phyloP scores from a whole-genome alignment of 2,888 invertebrate species.

The Siphonodentalium dalli region DNA sequence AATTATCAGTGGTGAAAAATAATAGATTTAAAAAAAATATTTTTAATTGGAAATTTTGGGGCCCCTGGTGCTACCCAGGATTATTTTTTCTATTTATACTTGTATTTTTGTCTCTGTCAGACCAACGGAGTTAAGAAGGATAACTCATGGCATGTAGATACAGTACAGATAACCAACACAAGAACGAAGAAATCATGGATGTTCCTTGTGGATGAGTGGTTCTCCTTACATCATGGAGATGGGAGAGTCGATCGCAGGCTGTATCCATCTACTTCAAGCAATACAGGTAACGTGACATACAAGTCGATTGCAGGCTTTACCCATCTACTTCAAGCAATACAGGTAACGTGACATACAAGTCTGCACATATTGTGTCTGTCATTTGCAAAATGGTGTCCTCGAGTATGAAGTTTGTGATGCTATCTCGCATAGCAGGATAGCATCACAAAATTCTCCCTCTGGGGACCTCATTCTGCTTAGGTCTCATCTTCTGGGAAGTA shows the following conservation, averaged over 20 bases:
- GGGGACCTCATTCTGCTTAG: no score
- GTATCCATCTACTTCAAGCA: conserved; percentile 52
- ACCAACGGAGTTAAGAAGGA: conserved; percentile 61
- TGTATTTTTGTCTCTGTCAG: conserved; percentile 37
- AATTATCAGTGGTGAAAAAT: no score
- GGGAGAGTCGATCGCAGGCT: conserved; percentile 57
- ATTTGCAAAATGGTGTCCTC: no score
- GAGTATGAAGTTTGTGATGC: no score
- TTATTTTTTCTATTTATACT: no score
- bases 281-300: conserved; percentile 53
- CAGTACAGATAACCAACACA: conserved; percentile 60
- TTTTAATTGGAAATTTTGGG: no score
- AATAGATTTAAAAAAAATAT: no score
- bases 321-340: conserved; percentile 47
- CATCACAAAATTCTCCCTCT: no score
- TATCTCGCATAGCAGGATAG: no score
- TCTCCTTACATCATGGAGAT: conserved; percentile 62
- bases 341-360: conserved; percentile 38
- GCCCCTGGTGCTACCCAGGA: no score
- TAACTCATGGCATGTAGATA: conserved; percentile 63
- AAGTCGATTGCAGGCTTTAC: not conserved
- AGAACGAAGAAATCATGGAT: conserved; percentile 57
- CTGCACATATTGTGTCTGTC: no score
- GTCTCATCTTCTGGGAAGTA: no score
- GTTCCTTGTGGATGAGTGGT: conserved; percentile 63